Base-by-base conservation (phyloP, 2,797 vertebrate genomes). In the Buphagus erythrorhynchus region DNA sequence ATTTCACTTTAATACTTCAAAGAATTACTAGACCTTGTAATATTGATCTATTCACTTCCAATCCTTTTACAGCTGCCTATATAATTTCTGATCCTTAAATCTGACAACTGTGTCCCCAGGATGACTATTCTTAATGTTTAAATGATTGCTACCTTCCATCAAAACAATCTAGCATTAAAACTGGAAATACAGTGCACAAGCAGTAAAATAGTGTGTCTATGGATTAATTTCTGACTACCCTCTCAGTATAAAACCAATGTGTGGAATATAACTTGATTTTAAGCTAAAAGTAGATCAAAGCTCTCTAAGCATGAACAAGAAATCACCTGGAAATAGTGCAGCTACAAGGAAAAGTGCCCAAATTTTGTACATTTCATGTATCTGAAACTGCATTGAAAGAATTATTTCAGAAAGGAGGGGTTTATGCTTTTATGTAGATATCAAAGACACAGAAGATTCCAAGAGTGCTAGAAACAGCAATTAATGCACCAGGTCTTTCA, bases 41-140 rank as follows among this genome's bases (percentile, higher is more conserved):
- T 97, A 96, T 93, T 97, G 95, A 96, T 96, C 92, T 95, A 96
- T 95, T 97, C 95, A 94, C 88, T 97, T 95, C 90, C 92, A 86
- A 42, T 93, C 86, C 76, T 93, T 97, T 98, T 98, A 97, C 58
- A 96, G 96, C 95, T 97, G 94, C 90, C 95, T 94, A 25, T 98
- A 81, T 97, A 98, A 98, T 96, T 97, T 93, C 86, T 84, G 90
- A 90, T 95, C 92, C 86, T 97, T 97, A 95, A 97, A 90, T 94
- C 90, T 95, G 95, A 95, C 93, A 95, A 62, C 88, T 92, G 36
- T 78, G 86, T 96, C 92, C 95, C 94, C 88, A 88, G 2, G 88
- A 95, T 94, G 92, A 95, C 93, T 93, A 59, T 90, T 95, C 86
- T 68, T 94, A 95, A 93, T 84, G 88, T 90, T 90, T 90, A 84